Evolutionary conservation across 2,888 invertebrate species (phyloP), one percentile per base, ranked within the genome.

Genomic region (Cantharis nigra): DNA sequence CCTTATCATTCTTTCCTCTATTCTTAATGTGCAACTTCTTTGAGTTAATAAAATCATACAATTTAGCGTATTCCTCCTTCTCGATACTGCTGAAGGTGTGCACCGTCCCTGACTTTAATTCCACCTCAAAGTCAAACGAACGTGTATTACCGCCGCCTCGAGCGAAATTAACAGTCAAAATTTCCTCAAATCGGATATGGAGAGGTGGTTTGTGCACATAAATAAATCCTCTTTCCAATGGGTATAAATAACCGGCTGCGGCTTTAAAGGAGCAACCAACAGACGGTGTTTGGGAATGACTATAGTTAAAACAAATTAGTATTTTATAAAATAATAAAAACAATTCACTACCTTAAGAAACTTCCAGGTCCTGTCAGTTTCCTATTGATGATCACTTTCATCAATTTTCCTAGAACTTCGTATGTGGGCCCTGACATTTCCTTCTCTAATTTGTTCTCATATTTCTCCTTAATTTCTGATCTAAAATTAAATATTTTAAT

Each of bases 161-260:
- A 0, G 98, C 98, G 89, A 98, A 98, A 89, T 98, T 98, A 9
- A 98, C 98, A 0, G 95, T 94, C 0, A 93, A 92, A 23, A 99
- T 95, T 90, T 99, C 99, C 86, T 99, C 99, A 87, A 98, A 99
- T 10, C 98, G 93, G 78, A 99, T 97, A 86, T 99, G 98, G 78
- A 99, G 93, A 0, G 99, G 98, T 0, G 99, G 99, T 87, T 99
- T 99, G 89, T 99, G 98, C 1, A 99, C 97, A 87, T 98, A 99
- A 83, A 99, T 98, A 87, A 99, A 98, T 9, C 99, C 98, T 84
- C 98, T 92, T 88, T 99, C 99, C 67, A 99, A 89, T 0, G 99
- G 99, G 89, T 99, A 99, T 70, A 99, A 90, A 86, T 97, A 96
- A 0, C 99, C 99, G 0, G 98, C 98, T 0, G 98, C 97, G 9